phyloP scores from a whole-genome alignment of 1,140 invertebrate genomes.

The Diorhabda sublineata region DNA sequence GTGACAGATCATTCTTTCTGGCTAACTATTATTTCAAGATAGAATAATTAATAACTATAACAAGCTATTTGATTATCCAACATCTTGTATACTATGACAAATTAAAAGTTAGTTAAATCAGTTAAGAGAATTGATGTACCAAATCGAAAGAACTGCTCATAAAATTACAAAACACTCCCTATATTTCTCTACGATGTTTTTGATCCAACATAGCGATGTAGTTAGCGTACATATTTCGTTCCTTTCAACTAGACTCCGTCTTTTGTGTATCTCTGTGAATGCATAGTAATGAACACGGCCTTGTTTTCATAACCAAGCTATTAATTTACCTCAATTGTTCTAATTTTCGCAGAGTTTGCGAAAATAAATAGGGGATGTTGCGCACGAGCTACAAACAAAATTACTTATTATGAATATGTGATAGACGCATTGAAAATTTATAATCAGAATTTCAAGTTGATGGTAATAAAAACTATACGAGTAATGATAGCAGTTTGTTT shows the following conservation, averaged over 20 bases:
- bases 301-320: slow-evolving; percentile 29
- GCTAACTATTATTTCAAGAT: too few relatives aligned
- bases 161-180: background rate
- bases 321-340: slow-evolving; percentile 27
- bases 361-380: background rate
- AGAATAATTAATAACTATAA: too few relatives aligned
- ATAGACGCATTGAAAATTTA: background rate
- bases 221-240: too few relatives aligned
- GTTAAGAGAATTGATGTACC: too few relatives aligned
- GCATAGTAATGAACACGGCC: slow-evolving; percentile 24
- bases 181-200: background rate
- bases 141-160: background rate
- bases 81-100: too few relatives aligned
- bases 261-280: slow-evolving; percentile 13
- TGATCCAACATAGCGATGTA: too few relatives aligned
- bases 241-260: too few relatives aligned
- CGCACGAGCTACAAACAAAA: background rate
- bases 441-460: background rate
- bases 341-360: slow-evolving; percentile 7
- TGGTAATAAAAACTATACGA: background rate
- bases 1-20: too few relatives aligned
- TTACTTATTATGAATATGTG: background rate
- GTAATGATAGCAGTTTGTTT: too few relatives aligned
- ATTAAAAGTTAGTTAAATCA: too few relatives aligned
- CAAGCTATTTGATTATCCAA: too few relatives aligned